Evolutionary conservation across 92 coral and sea anemone species (phyloP).

Genomic region (Porites lobata): DNA sequence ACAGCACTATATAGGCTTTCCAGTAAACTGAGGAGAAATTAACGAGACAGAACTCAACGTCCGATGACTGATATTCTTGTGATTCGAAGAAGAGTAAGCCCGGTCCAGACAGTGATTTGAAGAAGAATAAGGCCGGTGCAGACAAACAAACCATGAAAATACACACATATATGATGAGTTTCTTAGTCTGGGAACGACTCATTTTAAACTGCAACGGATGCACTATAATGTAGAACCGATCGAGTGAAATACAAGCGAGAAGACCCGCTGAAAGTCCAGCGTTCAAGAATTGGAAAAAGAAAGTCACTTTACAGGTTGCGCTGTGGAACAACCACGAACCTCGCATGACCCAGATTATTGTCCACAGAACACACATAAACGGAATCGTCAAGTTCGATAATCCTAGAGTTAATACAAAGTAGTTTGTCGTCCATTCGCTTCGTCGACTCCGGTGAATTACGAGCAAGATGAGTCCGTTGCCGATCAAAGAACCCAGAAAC

Average conservation of each 20-base stretch:
- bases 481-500: conserved; percentile 77
- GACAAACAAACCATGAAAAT: conserved; percentile 85
- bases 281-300: conserved; percentile 89
- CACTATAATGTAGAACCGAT: conserved; percentile 94
- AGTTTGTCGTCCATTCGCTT: conserved; percentile 99
- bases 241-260: conserved; percentile 92
- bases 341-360: conserved; percentile 70
- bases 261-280: conserved; percentile 90
- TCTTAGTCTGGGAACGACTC: conserved; percentile 95
- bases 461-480: conserved; percentile 83
- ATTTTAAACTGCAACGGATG: conserved; percentile 96
- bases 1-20: conserved; percentile 74
- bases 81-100: conserved; percentile 79
- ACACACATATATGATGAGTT: conserved; percentile 92
- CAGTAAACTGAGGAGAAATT: conserved; percentile 70
- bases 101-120: conserved; percentile 80
- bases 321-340: conserved; percentile 83
- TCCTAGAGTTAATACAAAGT: conserved; percentile 91
- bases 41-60: conserved; percentile 57
- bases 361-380: conserved; percentile 79
- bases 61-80: not conserved
- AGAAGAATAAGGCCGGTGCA: conserved; percentile 90
- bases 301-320: conserved; percentile 83
- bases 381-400: conserved; percentile 89
- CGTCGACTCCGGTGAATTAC: conserved; percentile 92